phyloP scores from a whole-genome alignment of 1,140 invertebrate species.

The Hyles vespertilio region DNA sequence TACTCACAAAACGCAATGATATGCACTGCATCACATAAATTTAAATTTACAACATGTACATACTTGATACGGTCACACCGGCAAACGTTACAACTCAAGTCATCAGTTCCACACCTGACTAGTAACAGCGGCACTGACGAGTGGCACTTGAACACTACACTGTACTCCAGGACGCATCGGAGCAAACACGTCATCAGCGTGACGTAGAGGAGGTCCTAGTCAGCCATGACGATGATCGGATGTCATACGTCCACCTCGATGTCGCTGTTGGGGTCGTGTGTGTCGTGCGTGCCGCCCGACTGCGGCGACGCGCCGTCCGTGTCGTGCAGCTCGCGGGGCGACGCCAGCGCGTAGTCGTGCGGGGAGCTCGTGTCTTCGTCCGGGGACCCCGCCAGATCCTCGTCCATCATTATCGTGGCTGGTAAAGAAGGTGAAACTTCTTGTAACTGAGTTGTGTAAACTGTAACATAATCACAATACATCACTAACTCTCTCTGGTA shows the following conservation, averaged over 20 bases:
- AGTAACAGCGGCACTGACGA: conserved; percentile 19
- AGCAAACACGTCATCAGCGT: conserved; percentile 19
- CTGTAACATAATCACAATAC: conserved; percentile 33
- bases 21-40: too few species aligned
- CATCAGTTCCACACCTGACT: conserved; percentile 30
- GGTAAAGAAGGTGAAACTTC: conserved; percentile 67
- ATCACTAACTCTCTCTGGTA: too few species aligned
- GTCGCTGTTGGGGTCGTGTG: conserved; percentile 57
- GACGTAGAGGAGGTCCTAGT: conserved; percentile 36
- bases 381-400: conserved; percentile 48
- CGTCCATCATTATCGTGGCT: conserved; percentile 71
- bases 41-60: too few species aligned
- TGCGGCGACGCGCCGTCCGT: conserved; percentile 39
- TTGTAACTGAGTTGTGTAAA: conserved; percentile 71
- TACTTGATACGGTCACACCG: too few species aligned
- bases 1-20: too few species aligned
- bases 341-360: conserved; percentile 47
- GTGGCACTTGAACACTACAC: conserved; percentile 14
- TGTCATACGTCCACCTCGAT: conserved; percentile 73
- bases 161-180: not conserved
- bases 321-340: conserved; percentile 41
- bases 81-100: too few species aligned
- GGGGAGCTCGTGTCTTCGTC: conserved; percentile 56
- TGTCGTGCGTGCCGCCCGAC: conserved; percentile 35
- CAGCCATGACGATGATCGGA: conserved; percentile 38